Evolutionary conservation across 2,113 vertebrate genomes (phyloP).

Genomic region (Neodontobutis hainanensis): DNA sequence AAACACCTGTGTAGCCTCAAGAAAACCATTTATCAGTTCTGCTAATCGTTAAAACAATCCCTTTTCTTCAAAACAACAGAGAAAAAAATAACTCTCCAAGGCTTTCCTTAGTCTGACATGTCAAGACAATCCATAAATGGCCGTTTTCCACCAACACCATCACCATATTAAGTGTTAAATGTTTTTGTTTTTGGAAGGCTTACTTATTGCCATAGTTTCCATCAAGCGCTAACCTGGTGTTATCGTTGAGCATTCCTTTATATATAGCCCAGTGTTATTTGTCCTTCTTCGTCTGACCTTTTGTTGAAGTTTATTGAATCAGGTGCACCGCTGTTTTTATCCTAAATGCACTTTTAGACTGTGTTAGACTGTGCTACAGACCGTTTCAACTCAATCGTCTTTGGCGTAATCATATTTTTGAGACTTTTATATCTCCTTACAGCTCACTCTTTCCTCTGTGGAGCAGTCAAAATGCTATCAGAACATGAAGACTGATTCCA

Average conservation of each 20-base stretch:
- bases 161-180: background rate
- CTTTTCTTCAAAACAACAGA: too few relatives aligned
- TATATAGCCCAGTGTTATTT: background rate
- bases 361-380: background rate
- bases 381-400: background rate
- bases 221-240: background rate
- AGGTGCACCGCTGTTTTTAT: background rate
- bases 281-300: background rate
- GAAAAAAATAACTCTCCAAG: too few relatives aligned
- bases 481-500: slow-evolving; percentile 35
- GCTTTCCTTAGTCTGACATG: too few relatives aligned
- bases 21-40: too few relatives aligned
- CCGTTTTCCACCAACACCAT: too few relatives aligned
- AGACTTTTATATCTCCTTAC: background rate
- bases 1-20: too few relatives aligned
- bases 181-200: background rate
- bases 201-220: background rate
- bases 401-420: background rate
- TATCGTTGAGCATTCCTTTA: background rate
- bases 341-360: background rate
- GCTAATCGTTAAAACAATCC: too few relatives aligned
- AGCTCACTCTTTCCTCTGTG: slow-evolving; percentile 40
- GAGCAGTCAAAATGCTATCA: slow-evolving; percentile 61
- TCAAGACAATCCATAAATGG: background rate
- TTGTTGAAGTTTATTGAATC: background rate